A percentile compares a stretch with the other conserved stretches of the same genome.
These are phyloP conservation scores for Abramis brama DNA, from an alignment of 2,113 vertebrate species.

Conservation along the genomic window DNA sequence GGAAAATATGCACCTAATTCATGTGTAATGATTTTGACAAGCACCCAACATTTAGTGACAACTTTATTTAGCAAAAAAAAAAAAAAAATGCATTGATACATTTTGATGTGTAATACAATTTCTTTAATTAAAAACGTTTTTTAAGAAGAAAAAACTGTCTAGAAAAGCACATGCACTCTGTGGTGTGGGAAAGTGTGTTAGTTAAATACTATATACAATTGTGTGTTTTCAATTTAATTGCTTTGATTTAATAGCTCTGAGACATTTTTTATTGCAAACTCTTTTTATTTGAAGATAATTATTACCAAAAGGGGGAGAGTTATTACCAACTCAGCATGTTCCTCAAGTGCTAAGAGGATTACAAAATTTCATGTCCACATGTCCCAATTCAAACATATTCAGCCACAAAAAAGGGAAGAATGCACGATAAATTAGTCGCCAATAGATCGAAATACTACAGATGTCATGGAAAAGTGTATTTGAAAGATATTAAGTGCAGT, in stretches of 20 bases:
- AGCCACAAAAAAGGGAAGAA: conserved; percentile 43
- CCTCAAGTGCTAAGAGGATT: conserved; percentile 49
- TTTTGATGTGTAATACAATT: conserved; percentile 57
- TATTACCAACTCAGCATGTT: conserved; percentile 65
- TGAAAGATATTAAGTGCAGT: conserved; percentile 51
- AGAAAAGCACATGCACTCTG: conserved; percentile 57
- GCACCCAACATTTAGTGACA: conserved; percentile 43
- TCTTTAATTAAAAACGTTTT: conserved; percentile 51
- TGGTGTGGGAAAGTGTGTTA: conserved; percentile 56
- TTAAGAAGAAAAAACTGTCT: conserved; percentile 39
- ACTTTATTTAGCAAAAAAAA: conserved; percentile 70
- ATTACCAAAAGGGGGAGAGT: conserved; percentile 74
- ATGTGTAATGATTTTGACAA: conserved; percentile 28
- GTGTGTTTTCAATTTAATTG: conserved; percentile 56
- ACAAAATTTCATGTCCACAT: conserved; percentile 50
- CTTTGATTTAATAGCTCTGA: conserved; percentile 60
- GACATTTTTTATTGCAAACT: conserved; percentile 70
- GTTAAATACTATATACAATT: conserved; percentile 70
- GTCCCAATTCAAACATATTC: conserved; percentile 36
- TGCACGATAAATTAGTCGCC: conserved; percentile 48
- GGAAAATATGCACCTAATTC: neutral
- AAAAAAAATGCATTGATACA: conserved; percentile 62
- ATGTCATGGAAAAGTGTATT: conserved; percentile 44
- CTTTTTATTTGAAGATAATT: conserved; percentile 71
- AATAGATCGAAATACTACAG: conserved; percentile 40